phyloP scores from a whole-genome alignment of 2,113 vertebrate species.

The Petromus typicus region DNA sequence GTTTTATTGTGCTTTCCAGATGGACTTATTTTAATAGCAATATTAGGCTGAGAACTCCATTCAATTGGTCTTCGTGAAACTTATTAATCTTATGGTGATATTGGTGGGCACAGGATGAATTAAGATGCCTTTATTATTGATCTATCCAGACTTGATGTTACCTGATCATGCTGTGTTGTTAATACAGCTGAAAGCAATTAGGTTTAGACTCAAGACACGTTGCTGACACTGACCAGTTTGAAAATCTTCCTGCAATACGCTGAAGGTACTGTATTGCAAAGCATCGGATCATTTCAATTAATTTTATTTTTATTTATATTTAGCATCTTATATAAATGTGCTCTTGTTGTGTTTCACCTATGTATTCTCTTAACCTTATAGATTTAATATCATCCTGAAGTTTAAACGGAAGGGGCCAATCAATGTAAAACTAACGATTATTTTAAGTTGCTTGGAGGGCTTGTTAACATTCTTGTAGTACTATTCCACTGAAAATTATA shows the following conservation, averaged over 20 bases:
- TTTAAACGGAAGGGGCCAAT: conserved; percentile 12
- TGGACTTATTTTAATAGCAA: conserved; percentile 14
- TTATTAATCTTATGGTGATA: conserved; percentile 61
- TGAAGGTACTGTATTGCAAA: conserved; percentile 45
- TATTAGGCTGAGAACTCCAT: conserved; percentile 54
- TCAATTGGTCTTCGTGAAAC: conserved; percentile 31
- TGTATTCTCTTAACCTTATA: conserved; percentile 10
- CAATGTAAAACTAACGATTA: not conserved
- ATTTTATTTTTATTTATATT: conserved; percentile 58
- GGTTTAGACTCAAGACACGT: conserved; percentile 30
- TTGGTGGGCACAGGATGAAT: conserved; percentile 44
- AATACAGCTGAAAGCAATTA: conserved; percentile 47
- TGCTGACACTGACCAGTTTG: conserved; percentile 20
- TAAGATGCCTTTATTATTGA: conserved; percentile 54
- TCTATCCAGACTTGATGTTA: conserved; percentile 50
- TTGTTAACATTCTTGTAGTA: not conserved
- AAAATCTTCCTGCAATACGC: not conserved
- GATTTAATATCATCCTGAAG: not conserved
- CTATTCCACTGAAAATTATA: not conserved
- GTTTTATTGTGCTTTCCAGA: not conserved
- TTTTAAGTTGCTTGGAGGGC: not conserved
- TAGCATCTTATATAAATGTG: conserved; percentile 30
- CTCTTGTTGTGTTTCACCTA: not conserved
- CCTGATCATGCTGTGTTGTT: conserved; percentile 55
- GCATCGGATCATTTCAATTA: conserved; percentile 57